Conservation (phyloP, 2,113 vertebrate genomes). For the Pelecanoides urinatrix region DNA sequence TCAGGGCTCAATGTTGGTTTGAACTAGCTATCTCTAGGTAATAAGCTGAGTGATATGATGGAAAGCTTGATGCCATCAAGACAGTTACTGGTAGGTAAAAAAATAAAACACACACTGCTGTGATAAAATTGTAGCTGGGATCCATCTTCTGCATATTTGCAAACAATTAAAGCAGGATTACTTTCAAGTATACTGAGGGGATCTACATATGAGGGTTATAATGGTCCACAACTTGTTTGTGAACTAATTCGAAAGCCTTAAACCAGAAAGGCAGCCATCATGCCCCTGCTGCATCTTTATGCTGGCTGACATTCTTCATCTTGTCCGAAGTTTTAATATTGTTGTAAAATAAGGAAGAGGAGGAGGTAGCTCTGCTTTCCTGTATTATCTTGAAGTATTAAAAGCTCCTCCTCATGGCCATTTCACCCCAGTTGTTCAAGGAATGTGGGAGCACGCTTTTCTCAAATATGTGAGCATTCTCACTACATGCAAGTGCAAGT, state of each 20-base stretch:
- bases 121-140: not conserved
- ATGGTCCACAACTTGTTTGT: not conserved
- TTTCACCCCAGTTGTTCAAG: not conserved
- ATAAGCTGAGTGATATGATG: not conserved
- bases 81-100: not conserved
- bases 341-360: not conserved
- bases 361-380: not conserved
- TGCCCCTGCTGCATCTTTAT: not conserved
- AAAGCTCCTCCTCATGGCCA: not conserved
- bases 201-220: not conserved
- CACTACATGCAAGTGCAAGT: accelerated
- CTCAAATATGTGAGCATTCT: accelerated
- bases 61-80: not conserved
- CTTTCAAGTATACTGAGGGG: not conserved
- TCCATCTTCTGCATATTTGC: not conserved
- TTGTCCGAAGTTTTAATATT: not conserved
- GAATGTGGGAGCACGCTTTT: accelerated
- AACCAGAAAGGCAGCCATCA: not conserved
- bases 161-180: not conserved
- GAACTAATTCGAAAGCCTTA: not conserved
- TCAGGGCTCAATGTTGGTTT: not conserved
- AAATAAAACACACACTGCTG: not conserved
- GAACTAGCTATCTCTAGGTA: not conserved
- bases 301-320: not conserved
- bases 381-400: not conserved